These are phyloP conservation scores for Hemicordylus capensis DNA, from an alignment of 2,113 vertebrate genomes.

Conservation along the genomic window DNA sequence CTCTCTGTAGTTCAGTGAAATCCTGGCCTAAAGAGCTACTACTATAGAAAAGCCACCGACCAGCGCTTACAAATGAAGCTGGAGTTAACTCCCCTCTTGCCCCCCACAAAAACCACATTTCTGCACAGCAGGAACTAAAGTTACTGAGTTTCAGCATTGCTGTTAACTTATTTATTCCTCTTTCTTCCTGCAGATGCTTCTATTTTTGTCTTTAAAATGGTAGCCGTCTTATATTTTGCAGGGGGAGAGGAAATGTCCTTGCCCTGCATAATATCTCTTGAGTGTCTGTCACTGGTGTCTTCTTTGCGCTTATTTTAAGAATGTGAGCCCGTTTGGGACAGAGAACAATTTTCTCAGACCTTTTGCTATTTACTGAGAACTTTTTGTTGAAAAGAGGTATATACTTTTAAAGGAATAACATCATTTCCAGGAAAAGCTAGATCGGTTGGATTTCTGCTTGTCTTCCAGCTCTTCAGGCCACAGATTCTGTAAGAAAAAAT, in stretches of 20 bases:
- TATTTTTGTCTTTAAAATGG: too few relatives aligned
- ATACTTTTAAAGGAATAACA: background rate
- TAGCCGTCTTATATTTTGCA: too few relatives aligned
- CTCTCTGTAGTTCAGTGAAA: background rate
- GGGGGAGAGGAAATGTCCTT: too few relatives aligned
- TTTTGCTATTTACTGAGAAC: too few relatives aligned
- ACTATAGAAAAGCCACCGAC: background rate
- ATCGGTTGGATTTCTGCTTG: background rate
- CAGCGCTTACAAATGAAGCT: background rate
- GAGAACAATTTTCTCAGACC: too few relatives aligned
- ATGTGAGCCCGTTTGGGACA: too few relatives aligned
- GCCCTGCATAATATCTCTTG: too few relatives aligned
- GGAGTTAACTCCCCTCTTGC: background rate
- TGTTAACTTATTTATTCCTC: background rate
- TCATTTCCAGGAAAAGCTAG: background rate
- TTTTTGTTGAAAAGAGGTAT: too few relatives aligned
- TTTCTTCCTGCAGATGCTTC: background rate
- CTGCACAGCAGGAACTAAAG: slow-evolving; percentile 2
- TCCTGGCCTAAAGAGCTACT: background rate
- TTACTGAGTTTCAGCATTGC: background rate
- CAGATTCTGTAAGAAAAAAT: background rate
- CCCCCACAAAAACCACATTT: background rate
- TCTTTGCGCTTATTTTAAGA: too few relatives aligned
- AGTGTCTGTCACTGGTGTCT: too few relatives aligned
- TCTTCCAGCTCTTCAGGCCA: too few relatives aligned